Evolutionary conservation across 2,113 vertebrate species (phyloP), one percentile per base, ranked within the genome.

Genomic region (Hymenochirus boettgeri): DNA sequence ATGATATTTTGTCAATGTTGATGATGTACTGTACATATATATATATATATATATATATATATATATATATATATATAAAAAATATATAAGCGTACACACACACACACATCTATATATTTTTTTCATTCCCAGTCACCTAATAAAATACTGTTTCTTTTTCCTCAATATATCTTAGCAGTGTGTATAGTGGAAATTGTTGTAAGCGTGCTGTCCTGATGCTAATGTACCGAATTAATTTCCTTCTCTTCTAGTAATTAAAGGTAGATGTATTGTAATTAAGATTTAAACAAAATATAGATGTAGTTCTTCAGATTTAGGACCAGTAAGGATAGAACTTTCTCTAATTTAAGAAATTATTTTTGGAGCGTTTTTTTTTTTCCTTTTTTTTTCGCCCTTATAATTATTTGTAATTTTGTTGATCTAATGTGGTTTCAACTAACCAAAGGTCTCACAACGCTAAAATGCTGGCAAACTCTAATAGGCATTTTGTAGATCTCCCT

Each of bases 301-400:
- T 96, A 95, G 92, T 90, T 89, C 89, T 75, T 94, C 91, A 90
- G 90, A 95, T 92, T 91, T 95, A 97, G 92, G 92, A 95, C 91
- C 92, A 93, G 93, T 95, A 93, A 92, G 93, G 93, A 89, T 93
- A 94, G 91, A 93, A 91, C 90, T 93, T 94, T 93, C 90, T 95
- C 92, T 93, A 88, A 88, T 88, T 91, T 92, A 89, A 46, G 80
- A 84, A 88, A 81, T 91, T 74, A 84, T 88, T 92, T 92, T 57
- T 78, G 78, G 89, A 87, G 84, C 84, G 83, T 78, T 82, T 86
- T 89, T 90, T 79, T 74, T 76, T 75, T 76, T 78, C 71, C 70
- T 65, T 83, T 73, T 23, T 62, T 27, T 85, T 80, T n/a, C n/a
- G n/a, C n/a, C n/a, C n/a, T n/a, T 71, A 35, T 70, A 70, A 65